A percentile compares a stretch with the other conserved stretches of the same genome.
These are phyloP conservation scores for Diplodus puntazzo DNA, from an alignment of 2,797 vertebrate species.

Conservation along the genomic window DNA sequence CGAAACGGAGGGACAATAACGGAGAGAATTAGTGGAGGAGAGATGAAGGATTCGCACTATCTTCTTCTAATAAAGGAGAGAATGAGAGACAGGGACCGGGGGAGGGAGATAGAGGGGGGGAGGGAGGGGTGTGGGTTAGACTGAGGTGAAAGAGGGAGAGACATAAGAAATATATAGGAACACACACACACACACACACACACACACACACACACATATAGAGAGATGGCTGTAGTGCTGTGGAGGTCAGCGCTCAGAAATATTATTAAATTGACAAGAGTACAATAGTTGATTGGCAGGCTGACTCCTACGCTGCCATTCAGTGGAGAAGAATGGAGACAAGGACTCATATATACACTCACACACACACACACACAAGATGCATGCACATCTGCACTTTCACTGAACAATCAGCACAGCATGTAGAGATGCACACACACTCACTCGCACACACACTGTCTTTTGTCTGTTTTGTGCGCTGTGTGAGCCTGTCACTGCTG, in stretches of 20 bases:
- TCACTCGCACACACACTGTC: slow-evolving; percentile 16
- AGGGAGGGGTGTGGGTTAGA: slow-evolving; percentile 62
- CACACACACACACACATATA: slow-evolving; percentile 13
- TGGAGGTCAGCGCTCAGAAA: slow-evolving; percentile 81
- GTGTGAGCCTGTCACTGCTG: slow-evolving; percentile 53
- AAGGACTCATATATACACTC: slow-evolving; percentile 33
- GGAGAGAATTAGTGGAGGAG: slow-evolving; percentile 82
- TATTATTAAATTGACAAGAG: slow-evolving; percentile 85
- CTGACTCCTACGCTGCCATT: slow-evolving; percentile 78
- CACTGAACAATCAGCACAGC: slow-evolving; percentile 66
- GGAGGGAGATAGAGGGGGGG: slow-evolving; percentile 45
- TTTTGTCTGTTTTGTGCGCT: slow-evolving; percentile 57
- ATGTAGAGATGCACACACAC: slow-evolving; percentile 32
- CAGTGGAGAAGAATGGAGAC: slow-evolving; percentile 73
- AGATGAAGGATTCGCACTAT: slow-evolving; percentile 85
- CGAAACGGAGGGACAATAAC: slow-evolving; percentile 76
- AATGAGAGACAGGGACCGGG: slow-evolving; percentile 78
- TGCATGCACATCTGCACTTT: slow-evolving; percentile 61
- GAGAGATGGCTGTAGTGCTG: slow-evolving; percentile 58
- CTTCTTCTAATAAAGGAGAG: slow-evolving; percentile 85
- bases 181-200: slow-evolving; percentile 55
- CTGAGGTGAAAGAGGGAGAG: slow-evolving; percentile 76
- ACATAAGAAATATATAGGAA: slow-evolving; percentile 74
- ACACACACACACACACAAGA: slow-evolving; percentile 29
- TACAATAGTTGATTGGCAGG: slow-evolving; percentile 84